phyloP scores from a whole-genome alignment of 2,113 vertebrate species.

The Neogale vison region DNA sequence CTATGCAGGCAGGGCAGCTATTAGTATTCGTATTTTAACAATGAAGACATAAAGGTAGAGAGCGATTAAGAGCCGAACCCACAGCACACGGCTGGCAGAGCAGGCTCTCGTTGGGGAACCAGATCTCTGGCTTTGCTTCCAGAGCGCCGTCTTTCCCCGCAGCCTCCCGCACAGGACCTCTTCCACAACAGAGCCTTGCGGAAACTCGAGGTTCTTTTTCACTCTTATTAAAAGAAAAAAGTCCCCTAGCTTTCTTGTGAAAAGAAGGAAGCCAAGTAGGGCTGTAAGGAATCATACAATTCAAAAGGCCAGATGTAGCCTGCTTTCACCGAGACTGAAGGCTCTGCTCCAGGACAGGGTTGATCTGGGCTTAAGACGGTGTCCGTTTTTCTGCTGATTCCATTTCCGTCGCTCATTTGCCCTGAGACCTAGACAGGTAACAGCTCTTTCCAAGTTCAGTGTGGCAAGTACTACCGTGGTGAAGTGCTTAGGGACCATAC shows the following conservation, averaged over 20 bases:
- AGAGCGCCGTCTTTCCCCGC: not conserved
- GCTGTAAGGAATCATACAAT: slow-evolving; percentile 24
- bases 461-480: not conserved
- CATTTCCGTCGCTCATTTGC: slow-evolving; percentile 52
- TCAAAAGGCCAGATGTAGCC: slow-evolving; percentile 35
- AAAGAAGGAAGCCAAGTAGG: not conserved
- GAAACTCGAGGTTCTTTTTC: not conserved
- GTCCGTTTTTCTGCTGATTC: slow-evolving; percentile 1
- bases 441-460: not conserved
- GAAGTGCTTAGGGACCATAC: not conserved
- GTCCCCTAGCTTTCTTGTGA: not conserved
- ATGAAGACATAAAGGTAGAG: slow-evolving; percentile 53
- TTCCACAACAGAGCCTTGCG: not conserved
- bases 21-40: slow-evolving; percentile 61
- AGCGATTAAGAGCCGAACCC: slow-evolving; percentile 50
- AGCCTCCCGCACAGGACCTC: not conserved
- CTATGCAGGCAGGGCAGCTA: slow-evolving; percentile 60
- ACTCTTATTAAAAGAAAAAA: slow-evolving; percentile 21
- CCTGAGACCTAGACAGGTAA: not conserved
- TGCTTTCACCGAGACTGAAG: not conserved
- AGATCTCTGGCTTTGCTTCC: not conserved
- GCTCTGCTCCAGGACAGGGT: not conserved
- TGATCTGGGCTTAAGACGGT: slow-evolving; percentile 20
- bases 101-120: not conserved
- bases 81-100: slow-evolving; percentile 24